Percentiles rank a stretch among this genome's conserved stretches.
These are phyloP conservation scores for Sweltsa coloradensis DNA, from an alignment of 1,140 invertebrate species.

Conservation along the genomic window DNA sequence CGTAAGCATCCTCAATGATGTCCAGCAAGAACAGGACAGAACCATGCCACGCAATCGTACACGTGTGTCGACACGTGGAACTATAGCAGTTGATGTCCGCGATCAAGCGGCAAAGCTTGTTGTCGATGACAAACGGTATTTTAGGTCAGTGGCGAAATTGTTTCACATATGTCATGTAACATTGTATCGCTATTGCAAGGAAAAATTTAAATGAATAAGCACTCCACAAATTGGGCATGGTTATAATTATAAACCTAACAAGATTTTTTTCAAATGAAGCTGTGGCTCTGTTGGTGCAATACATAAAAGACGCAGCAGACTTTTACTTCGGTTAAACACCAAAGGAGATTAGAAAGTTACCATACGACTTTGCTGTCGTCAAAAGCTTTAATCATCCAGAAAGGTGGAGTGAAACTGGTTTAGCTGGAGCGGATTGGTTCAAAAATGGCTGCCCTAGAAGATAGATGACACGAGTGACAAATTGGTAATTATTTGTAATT, in stretches of 20 bases:
- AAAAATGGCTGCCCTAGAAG: no score
- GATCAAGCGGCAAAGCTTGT: not conserved
- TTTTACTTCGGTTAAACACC: not conserved
- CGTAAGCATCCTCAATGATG: no score
- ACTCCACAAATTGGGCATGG: not conserved
- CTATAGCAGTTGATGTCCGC: not conserved
- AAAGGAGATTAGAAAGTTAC: not conserved
- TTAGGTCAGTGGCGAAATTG: conserved; percentile 1
- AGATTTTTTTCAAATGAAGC: not conserved
- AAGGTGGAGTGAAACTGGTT: conserved; percentile 24
- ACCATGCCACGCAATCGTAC: not conserved
- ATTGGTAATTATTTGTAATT: no score
- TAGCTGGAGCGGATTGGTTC: conserved; percentile 28
- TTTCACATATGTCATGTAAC: conserved; percentile 3
- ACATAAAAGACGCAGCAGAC: not conserved
- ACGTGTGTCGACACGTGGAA: not conserved
- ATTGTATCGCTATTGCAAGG: not conserved
- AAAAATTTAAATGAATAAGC: not conserved
- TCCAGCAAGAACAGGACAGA: no score
- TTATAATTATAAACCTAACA: no score
- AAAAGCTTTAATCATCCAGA: conserved; percentile 15
- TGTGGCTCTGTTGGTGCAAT: not conserved
- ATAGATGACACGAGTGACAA: no score
- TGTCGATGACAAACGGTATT: not conserved
- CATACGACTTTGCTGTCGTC: not conserved